phyloP scores from a whole-genome alignment of 1,140 invertebrate species.

The Drosophila varians region DNA sequence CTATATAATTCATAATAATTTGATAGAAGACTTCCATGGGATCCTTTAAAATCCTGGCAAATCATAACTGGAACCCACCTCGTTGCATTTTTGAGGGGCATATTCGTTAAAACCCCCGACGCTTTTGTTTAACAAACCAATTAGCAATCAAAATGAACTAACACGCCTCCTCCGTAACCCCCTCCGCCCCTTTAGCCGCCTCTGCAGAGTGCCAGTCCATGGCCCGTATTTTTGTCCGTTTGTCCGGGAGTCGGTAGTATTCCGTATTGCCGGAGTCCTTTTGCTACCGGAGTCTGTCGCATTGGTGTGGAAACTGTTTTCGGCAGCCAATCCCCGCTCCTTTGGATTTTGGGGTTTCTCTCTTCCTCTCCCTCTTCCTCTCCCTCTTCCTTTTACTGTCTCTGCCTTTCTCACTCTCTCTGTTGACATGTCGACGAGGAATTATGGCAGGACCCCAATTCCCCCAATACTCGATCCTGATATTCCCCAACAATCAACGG shows the following conservation, averaged over 20 bases:
- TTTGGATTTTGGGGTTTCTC: slow-evolving; percentile 27
- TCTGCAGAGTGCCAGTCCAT: background rate
- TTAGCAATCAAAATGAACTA: slow-evolving; percentile 83
- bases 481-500: too few species aligned
- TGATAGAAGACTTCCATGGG: too few species aligned
- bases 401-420: slow-evolving; percentile 25
- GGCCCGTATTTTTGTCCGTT: slow-evolving; percentile 4
- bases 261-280: slow-evolving; percentile 15
- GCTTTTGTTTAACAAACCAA: slow-evolving; percentile 83
- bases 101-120: slow-evolving; percentile 76
- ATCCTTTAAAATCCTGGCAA: too few species aligned
- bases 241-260: slow-evolving; percentile 3
- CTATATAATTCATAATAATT: too few species aligned
- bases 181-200: too few species aligned
- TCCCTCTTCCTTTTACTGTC: too few species aligned
- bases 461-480: background rate
- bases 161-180: slow-evolving; percentile 34
- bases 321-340: slow-evolving; percentile 33
- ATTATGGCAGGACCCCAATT: slow-evolving; percentile 58
- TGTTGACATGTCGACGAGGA: slow-evolving; percentile 78
- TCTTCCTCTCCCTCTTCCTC: slow-evolving; percentile 11
- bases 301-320: slow-evolving; percentile 38
- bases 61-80: background rate
- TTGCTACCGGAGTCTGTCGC: slow-evolving; percentile 21
- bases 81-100: slow-evolving; percentile 60